These are phyloP conservation scores for Neotragus pygmaeus DNA, from an alignment of 2,113 vertebrate genomes.

Conservation along the genomic window DNA sequence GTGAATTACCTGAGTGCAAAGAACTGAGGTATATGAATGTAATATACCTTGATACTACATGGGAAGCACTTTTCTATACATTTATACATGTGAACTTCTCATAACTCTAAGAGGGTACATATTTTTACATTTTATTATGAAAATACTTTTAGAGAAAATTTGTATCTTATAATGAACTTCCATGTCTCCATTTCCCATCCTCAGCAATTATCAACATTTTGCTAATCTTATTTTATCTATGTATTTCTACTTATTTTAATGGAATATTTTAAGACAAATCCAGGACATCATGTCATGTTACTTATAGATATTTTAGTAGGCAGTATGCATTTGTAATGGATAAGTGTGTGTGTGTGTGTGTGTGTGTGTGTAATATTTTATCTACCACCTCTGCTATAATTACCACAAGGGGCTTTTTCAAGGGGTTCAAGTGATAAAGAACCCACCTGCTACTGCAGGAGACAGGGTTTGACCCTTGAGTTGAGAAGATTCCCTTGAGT, in stretches of 20 bases:
- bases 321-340: neutral
- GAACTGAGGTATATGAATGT: neutral
- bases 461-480: neutral
- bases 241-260: neutral
- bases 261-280: neutral
- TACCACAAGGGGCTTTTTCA: neutral
- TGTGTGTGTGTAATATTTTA: neutral
- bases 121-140: neutral
- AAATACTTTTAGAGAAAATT: neutral
- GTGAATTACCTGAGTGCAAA: neutral
- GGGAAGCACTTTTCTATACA: neutral
- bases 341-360: neutral
- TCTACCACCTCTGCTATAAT: neutral
- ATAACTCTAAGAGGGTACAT: neutral
- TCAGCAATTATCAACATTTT: neutral
- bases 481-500: neutral
- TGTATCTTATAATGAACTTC: neutral
- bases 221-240: neutral
- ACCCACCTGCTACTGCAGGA: neutral
- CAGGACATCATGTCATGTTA: neutral
- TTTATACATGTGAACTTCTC: neutral
- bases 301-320: neutral
- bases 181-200: neutral
- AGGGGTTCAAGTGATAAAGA: neutral
- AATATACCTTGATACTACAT: neutral